Evolutionary conservation across 1,140 invertebrate species (phyloP).

Genomic region (Neuroterus valhalla): DNA sequence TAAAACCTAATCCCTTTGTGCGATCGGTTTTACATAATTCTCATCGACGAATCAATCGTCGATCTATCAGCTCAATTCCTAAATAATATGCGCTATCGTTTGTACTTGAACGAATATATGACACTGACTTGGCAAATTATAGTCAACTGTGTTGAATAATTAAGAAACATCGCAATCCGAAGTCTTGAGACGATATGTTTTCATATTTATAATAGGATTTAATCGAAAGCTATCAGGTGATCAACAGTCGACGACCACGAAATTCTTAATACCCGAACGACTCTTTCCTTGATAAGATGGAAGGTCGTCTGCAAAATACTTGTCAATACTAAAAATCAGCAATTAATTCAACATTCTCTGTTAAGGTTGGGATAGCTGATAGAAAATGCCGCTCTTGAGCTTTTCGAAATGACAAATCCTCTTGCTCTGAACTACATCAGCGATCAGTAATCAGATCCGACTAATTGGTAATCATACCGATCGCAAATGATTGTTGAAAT

Average conservation of each 20-base stretch:
- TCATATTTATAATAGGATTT: conserved; percentile 36
- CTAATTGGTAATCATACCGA: too few species aligned
- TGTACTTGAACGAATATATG: conserved; percentile 24
- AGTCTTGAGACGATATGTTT: conserved; percentile 57
- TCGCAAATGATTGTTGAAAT: not conserved
- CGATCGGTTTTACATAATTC: not conserved
- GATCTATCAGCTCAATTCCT: conserved; percentile 41
- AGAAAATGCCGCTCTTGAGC: too few species aligned
- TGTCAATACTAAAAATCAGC: not conserved
- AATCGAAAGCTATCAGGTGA: conserved; percentile 24
- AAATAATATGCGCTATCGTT: conserved; percentile 45
- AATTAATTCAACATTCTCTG: not conserved
- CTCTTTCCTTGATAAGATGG: conserved; percentile 25
- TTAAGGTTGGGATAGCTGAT: too few species aligned
- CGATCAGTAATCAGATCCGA: too few species aligned
- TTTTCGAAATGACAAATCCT: too few species aligned
- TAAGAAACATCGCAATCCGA: conserved; percentile 51
- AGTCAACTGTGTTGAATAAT: conserved; percentile 30
- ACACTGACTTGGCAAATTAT: not conserved
- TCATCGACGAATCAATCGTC: conserved; percentile 34
- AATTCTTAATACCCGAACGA: not conserved
- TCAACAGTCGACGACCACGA: conserved; percentile 18
- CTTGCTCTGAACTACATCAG: too few species aligned
- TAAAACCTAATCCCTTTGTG: conserved; percentile 8
- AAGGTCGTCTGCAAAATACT: conserved; percentile 9